Conservation (phyloP, 1,140 invertebrate genomes). For the Rhagoletis zephyria region DNA sequence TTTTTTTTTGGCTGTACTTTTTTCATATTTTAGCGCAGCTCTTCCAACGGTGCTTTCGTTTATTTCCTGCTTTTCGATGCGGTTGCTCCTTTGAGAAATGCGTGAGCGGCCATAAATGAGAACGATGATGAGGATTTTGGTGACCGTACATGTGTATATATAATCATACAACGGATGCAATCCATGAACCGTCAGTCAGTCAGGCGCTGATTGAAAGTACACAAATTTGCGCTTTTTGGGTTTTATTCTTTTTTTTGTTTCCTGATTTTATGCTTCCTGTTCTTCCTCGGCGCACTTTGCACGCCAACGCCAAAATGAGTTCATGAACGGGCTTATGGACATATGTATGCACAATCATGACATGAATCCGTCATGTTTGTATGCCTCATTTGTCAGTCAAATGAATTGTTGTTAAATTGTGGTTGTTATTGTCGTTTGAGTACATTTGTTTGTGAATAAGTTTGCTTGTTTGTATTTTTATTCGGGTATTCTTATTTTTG, state of each 20-base stretch:
- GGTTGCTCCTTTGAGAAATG: slow-evolving; percentile 28
- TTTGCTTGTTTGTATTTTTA: no score
- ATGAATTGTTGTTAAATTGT: not conserved
- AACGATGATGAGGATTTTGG: not conserved
- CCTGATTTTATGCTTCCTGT: not conserved
- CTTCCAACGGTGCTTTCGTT: not conserved
- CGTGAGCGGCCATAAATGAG: slow-evolving; percentile 41
- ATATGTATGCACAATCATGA: not conserved
- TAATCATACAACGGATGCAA: not conserved
- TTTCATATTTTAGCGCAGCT: not conserved
- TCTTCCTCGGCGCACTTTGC: not conserved
- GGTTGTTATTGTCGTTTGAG: slow-evolving; percentile 15
- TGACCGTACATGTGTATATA: not conserved
- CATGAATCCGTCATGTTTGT: slow-evolving; percentile 33
- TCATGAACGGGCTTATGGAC: not conserved
- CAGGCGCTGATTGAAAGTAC: slow-evolving; percentile 43
- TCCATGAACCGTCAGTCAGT: not conserved
- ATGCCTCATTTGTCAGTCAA: slow-evolving; percentile 38
- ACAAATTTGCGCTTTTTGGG: not conserved
- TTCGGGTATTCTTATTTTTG: not conserved
- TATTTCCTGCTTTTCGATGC: not conserved
- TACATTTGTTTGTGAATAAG: not conserved
- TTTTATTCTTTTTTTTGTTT: not conserved
- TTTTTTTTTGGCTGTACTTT: not conserved
- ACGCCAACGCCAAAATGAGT: slow-evolving; percentile 2